phyloP scores from a whole-genome alignment of 2,888 invertebrate species.

The Drosophila subsilvestris region DNA sequence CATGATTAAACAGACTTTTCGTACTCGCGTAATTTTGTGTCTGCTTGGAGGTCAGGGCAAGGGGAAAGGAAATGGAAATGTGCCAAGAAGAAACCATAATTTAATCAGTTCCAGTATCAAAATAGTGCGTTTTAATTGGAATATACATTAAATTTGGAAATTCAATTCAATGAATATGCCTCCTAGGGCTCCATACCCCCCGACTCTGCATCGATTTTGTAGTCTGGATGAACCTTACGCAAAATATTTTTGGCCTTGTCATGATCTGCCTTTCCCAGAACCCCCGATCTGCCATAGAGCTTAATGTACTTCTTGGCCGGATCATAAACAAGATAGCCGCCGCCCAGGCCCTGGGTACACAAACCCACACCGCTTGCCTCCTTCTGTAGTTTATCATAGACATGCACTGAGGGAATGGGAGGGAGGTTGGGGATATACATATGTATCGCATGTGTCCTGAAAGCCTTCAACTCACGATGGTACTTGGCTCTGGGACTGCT shows the following conservation, averaged over 20 bases:
- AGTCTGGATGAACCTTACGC: constrained; percentile 4
- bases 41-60: constrained; percentile 3
- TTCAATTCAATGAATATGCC: not conserved
- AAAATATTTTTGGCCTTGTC: constrained; percentile 43
- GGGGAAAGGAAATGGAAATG: constrained; percentile 3
- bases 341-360: constrained; percentile 63
- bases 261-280: constrained; percentile 62
- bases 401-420: constrained; percentile 34
- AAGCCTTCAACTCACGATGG: constrained; percentile 54
- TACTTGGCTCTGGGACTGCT: constrained; percentile 44
- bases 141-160: not conserved
- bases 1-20: constrained; percentile 20
- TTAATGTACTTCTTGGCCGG: constrained; percentile 48
- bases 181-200: constrained; percentile 26
- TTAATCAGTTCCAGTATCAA: not conserved
- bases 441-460: too few species aligned
- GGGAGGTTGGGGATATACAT: too few species aligned
- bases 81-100: not conserved
- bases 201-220: constrained; percentile 58
- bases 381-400: constrained; percentile 54
- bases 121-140: too few species aligned
- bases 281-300: constrained; percentile 56
- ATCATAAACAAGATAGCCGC: constrained; percentile 56
- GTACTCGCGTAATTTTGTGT: constrained; percentile 15
- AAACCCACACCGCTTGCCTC: constrained; percentile 43